Percentiles rank a stretch among this genome's conserved stretches.
Evolutionary conservation across 2,888 invertebrate species (phyloP).

Genomic region (Synergus laeviventris): DNA sequence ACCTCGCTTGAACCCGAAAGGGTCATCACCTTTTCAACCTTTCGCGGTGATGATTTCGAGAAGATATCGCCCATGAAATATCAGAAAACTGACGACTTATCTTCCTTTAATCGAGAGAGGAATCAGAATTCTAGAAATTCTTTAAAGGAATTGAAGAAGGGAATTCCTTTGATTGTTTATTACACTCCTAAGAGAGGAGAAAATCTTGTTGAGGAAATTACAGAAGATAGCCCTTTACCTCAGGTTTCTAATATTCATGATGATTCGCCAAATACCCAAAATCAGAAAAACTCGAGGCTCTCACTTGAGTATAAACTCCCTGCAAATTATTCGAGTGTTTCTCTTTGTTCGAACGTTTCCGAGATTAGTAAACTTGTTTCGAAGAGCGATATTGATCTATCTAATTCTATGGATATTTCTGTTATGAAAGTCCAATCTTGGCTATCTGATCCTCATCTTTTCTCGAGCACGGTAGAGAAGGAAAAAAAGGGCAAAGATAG

Average conservation of each 20-base stretch:
- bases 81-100: slow-evolving; percentile 36
- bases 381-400: slow-evolving; percentile 57
- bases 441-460: slow-evolving; percentile 58
- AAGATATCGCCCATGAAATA: slow-evolving; percentile 17
- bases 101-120: slow-evolving; percentile 57
- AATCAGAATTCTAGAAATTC: slow-evolving; percentile 65
- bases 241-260: slow-evolving; percentile 12
- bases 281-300: slow-evolving; percentile 60
- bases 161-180: slow-evolving; percentile 51
- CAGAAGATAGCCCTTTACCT: neutral
- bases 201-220: slow-evolving; percentile 27
- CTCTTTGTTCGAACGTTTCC: slow-evolving; percentile 15
- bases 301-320: slow-evolving; percentile 58
- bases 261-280: slow-evolving; percentile 61
- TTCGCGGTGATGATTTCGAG: neutral
- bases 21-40: neutral
- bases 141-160: slow-evolving; percentile 50
- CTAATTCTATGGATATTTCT: slow-evolving; percentile 51
- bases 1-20: neutral
- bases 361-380: slow-evolving; percentile 45
- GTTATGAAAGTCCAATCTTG: slow-evolving; percentile 54
- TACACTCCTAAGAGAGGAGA: slow-evolving; percentile 50
- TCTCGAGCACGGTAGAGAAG: slow-evolving; percentile 42
- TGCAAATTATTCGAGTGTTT: slow-evolving; percentile 41
- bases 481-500: neutral